Base-by-base conservation (phyloP, 2,113 vertebrate species). In the Dunckerocampus dactyliophorus region DNA sequence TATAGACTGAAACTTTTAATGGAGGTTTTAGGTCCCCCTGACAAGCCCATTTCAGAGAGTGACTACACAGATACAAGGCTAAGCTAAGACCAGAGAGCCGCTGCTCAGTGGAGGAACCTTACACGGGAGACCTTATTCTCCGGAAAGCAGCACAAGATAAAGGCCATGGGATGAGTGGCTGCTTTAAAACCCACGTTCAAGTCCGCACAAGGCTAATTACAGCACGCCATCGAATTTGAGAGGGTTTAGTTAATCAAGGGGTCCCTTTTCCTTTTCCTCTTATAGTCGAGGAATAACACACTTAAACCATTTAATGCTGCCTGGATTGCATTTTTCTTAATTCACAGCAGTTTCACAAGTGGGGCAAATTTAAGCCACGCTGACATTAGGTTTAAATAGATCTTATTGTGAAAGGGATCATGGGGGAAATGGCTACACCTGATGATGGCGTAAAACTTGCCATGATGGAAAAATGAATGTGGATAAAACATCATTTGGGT, bases 1-100 rank as follows among this genome's bases (percentile, higher is more conserved):
- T 91, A 91, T 88, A 71, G 86, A 85, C 83, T 87, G 86, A 88
- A 90, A 91, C 89, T 90, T 92, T 90, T 92, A 90, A 92, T 89
- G 87, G 88, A 90, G 88, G 89, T 88, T 92, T 92, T 91, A 91
- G 88, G 90, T 89, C 87, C 82, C 83, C 81, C 79, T 90, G 88
- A 91, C 89, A 92, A 90, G 89, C 86, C 88, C 87, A 90, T 90
- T 90, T 87, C 83, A 74, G 83, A 82, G 85, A 89, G 87, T 86
- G 85, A 87, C 84, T 87, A 88, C 89, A 84, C 82, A 88, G 89
- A 90, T 90, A 89, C 89, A 89, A 86, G 86, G 87, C 89, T 91
- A 88, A 88, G 88, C 87, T 90, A 89, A 85, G 87, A 88, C 86
- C 86, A 77, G 79, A 81, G 83, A 83, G 85, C 77, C 83, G 76